Conservation (phyloP, 2,113 vertebrate species). For the Aldabrachelys gigantea region DNA sequence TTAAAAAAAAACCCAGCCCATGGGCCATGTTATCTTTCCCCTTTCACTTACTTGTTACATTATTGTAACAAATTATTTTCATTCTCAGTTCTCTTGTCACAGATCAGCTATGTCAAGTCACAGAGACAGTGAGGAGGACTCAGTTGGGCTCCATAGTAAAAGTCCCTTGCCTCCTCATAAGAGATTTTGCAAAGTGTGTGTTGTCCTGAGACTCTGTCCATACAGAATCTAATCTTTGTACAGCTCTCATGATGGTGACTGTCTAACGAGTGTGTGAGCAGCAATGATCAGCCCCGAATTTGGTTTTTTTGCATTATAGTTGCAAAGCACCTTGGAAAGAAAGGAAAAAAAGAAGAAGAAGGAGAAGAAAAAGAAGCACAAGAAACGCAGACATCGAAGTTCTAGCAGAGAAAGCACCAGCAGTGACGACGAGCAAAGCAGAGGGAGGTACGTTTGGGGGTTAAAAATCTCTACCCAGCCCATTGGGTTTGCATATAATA, state of each 20-base stretch:
- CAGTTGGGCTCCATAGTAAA: not conserved
- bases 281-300: not conserved
- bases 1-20: not conserved
- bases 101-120: not conserved
- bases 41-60: not conserved
- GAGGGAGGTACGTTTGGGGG: conserved; percentile 42
- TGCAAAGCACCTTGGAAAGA: conserved; percentile 93
- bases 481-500: not conserved
- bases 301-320: conserved; percentile 70
- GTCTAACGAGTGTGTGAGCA: fast-evolving
- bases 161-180: not conserved
- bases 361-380: conserved; percentile 84
- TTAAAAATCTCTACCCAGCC: not conserved
- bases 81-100: not conserved
- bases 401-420: conserved; percentile 75
- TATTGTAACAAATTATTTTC: not conserved
- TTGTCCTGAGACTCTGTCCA: not conserved
- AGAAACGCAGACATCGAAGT: conserved; percentile 82
- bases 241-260: not conserved
- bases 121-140: fast-evolving
- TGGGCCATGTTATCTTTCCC: not conserved
- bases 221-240: fast-evolving
- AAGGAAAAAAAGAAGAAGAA: conserved; percentile 88
- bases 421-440: conserved; percentile 80
- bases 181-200: not conserved